A percentile compares a stretch with the other conserved stretches of the same genome.
Evolutionary conservation across 92 coral and sea anemone genomes (phyloP).

Genomic region (Anthopleura xanthogrammica): DNA sequence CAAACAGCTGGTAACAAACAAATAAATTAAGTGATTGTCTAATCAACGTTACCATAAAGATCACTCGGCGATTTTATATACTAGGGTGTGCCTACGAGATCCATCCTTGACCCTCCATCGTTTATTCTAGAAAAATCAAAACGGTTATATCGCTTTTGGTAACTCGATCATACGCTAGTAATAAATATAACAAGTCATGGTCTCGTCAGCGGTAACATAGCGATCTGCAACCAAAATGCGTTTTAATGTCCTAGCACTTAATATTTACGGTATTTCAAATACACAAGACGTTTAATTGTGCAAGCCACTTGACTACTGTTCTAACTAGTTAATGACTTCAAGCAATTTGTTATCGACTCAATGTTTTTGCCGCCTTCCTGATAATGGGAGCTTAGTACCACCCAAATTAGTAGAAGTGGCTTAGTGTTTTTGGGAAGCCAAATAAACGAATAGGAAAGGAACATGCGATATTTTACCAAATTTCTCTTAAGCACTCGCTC

Average conservation of each 20-base stretch:
- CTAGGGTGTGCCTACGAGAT: no score
- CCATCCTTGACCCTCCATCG: no score
- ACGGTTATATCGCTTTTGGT: no score
- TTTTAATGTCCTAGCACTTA: not conserved
- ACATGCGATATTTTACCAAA: not conserved
- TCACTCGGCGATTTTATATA: no score
- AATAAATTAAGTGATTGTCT: no score
- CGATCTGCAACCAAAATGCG: not conserved
- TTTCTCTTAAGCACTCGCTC: not conserved
- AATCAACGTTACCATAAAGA: no score
- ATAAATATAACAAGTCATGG: not conserved
- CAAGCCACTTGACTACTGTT: conserved; percentile 3
- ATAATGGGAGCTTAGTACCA: not conserved
- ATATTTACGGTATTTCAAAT: not conserved
- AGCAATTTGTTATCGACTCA: not conserved
- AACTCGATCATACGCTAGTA: not conserved
- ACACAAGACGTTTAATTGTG: conserved; percentile 3
- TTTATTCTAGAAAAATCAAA: no score
- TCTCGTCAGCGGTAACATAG: not conserved
- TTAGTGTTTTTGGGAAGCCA: not conserved
- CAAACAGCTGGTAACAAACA: no score
- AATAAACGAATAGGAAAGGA: not conserved
- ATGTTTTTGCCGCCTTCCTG: not conserved
- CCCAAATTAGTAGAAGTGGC: not conserved
- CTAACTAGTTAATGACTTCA: conserved; percentile 11